Evolutionary conservation across 2,888 invertebrate genomes (phyloP), one percentile per base, ranked within the genome.

Genomic region (Caenorhabditis afra): DNA sequence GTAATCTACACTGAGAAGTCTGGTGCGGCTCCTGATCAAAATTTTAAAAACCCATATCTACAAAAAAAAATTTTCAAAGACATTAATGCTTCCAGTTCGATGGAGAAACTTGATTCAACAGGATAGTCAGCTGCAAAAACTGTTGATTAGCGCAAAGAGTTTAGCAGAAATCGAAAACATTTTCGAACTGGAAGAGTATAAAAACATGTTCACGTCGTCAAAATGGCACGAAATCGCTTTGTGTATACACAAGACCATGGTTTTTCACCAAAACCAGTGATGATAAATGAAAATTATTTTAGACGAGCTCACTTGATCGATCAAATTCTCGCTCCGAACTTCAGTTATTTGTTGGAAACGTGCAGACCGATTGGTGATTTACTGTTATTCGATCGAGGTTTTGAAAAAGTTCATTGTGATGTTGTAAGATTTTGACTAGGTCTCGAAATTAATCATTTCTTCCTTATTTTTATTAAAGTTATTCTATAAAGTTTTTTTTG

Each of bases 151-250:
- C 0, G 71, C 83, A 1, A 76, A 81, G 68, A 80, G 81, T 47
- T 70, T 68, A 5, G 71, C 79, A 3, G 79, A 85, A 70, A 82
- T 82, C 29, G 82, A 83, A 55, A 76, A 81, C 41, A 71, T 77
- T 47, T 75, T 79, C 35, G 82, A 82, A 47, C 65, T 66, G 0
- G 79, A 83, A 3, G 86, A 89, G 23, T 89, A 88, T 55, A 83
- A 86, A 39, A 77, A 85, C 23, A 65, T 85, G 62, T 89, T 89
- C 65, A 84, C 87, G 8, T 81, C 79, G 10, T 81, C 82, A 22
- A 89, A 89, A 73, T 89, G 89, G 89, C 80, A 81, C 22, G 86
- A 87, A 37, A 88, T 88, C 23, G 84, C 87, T 55, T 71, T 83
- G 64, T 87, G 88, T 76, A 83, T 88, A 1, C 80, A 80, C 37